Percentiles rank a stretch among this genome's conserved stretches.
Conservation (phyloP, 2,113 vertebrate species). For the Geothlypis trichas region DNA sequence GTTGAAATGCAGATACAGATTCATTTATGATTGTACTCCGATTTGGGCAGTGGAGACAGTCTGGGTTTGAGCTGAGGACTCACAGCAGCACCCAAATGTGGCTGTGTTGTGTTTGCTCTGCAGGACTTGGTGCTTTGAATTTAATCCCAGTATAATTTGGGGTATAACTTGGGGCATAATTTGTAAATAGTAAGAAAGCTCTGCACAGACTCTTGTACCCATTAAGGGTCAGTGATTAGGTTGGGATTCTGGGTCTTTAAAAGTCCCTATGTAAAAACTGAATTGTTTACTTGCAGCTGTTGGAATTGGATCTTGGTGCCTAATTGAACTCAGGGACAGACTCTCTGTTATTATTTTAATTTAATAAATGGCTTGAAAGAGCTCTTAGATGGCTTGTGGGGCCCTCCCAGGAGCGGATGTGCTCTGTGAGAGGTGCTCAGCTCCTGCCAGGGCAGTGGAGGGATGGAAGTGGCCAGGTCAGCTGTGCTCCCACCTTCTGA, state of each 20-base stretch:
- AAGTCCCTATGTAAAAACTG: not conserved
- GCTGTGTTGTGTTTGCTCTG: not conserved
- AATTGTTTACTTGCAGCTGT: not conserved
- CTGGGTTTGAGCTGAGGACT: not conserved
- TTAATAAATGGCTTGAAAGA: not conserved
- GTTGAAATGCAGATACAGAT: not conserved
- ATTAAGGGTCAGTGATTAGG: not conserved
- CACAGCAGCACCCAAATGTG: not conserved
- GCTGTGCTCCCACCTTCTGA: not conserved
- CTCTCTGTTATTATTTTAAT: not conserved
- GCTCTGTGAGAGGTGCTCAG: not conserved
- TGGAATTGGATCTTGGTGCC: not conserved
- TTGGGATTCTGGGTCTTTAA: not conserved
- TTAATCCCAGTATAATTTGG: not conserved
- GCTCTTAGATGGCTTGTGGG: not conserved
- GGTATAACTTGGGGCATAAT: not conserved
- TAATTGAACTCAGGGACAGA: not conserved
- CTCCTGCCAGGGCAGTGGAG: not conserved
- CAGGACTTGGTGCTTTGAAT: not conserved
- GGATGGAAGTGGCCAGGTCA: not conserved
- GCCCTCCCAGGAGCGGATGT: not conserved
- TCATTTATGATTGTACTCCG: not conserved
- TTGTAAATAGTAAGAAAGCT: not conserved
- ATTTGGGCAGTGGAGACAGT: not conserved
- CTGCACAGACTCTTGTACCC: not conserved